Conservation (phyloP, 1,140 invertebrate species). For the Tenebrio molitor region DNA sequence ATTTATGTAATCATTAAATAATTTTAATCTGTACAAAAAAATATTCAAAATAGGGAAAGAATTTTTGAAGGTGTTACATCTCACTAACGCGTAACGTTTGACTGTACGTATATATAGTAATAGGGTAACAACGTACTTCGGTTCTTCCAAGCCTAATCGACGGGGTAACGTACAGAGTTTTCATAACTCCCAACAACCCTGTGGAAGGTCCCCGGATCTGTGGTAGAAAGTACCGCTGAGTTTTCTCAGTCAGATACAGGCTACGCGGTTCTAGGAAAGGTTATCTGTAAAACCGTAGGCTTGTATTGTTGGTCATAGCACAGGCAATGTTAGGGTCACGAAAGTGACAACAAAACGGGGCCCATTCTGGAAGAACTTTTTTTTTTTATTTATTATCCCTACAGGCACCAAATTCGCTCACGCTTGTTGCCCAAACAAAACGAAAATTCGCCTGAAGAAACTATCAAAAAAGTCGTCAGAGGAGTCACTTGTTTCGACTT, state of each 20-base stretch:
- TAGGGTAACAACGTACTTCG: background rate
- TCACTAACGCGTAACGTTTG: background rate
- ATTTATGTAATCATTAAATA: no score
- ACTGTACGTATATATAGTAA: background rate
- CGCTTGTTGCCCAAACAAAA: constrained; percentile 52
- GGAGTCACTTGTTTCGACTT: constrained; percentile 65
- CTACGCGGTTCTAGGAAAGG: constrained; percentile 18
- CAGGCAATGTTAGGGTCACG: constrained; percentile 26
- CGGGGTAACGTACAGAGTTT: constrained; percentile 46
- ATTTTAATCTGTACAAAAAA: no score
- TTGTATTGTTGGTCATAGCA: constrained; percentile 49
- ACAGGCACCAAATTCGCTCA: constrained; percentile 60
- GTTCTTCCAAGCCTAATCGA: constrained; percentile 40
- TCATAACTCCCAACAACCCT: constrained; percentile 37
- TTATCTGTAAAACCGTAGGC: constrained; percentile 2
- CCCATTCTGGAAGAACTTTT: constrained; percentile 47
- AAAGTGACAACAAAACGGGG: constrained; percentile 47
- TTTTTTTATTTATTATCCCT: constrained; percentile 22
- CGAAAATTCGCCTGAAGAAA: constrained; percentile 43
- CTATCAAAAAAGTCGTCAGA: constrained; percentile 53
- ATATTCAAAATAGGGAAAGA: no score
- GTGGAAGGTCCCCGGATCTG: constrained; percentile 50
- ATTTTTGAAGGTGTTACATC: background rate
- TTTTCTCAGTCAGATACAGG: constrained; percentile 37
- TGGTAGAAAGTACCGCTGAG: constrained; percentile 50